Evolutionary conservation across 2,888 invertebrate species (phyloP).

Genomic region (Drosophila anceps): DNA sequence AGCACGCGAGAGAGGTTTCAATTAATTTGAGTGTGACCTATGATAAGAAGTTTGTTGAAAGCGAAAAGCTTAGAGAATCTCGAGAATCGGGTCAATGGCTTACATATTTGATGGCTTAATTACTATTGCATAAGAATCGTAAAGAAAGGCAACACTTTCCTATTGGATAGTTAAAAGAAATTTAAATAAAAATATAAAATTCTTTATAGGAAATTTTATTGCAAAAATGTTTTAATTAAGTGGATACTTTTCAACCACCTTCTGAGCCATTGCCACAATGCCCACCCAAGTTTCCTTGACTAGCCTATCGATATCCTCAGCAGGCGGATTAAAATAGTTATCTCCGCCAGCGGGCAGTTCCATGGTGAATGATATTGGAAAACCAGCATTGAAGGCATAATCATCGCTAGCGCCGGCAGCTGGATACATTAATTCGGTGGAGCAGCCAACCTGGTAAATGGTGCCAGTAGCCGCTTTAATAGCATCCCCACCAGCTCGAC

Average conservation of each 20-base stretch:
- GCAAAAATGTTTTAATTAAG: slow-evolving; percentile 22
- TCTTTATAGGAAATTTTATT: background rate
- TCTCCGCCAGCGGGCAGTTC: slow-evolving; percentile 87
- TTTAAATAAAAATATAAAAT: too few species aligned
- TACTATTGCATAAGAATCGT: too few species aligned
- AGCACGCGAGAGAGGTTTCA: background rate
- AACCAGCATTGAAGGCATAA: slow-evolving; percentile 86
- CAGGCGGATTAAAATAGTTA: slow-evolving; percentile 87
- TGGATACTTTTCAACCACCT: slow-evolving; percentile 66
- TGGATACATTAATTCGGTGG: slow-evolving; percentile 84
- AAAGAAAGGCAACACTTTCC: too few species aligned
- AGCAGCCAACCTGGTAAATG: slow-evolving; percentile 80
- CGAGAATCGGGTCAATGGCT: background rate
- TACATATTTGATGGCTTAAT: background rate
- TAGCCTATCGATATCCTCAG: slow-evolving; percentile 86
- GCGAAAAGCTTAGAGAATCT: background rate
- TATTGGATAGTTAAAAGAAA: too few species aligned
- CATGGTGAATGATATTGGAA: slow-evolving; percentile 85
- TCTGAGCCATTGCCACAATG: slow-evolving; percentile 79
- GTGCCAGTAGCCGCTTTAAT: slow-evolving; percentile 80
- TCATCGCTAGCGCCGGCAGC: slow-evolving; percentile 88
- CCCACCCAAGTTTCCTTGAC: slow-evolving; percentile 87
- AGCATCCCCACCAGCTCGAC: slow-evolving; percentile 78
- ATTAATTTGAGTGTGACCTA: background rate
- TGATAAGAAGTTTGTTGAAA: background rate